phyloP scores from a whole-genome alignment of 2,113 vertebrate species.

The Sminthopsis crassicaudata region DNA sequence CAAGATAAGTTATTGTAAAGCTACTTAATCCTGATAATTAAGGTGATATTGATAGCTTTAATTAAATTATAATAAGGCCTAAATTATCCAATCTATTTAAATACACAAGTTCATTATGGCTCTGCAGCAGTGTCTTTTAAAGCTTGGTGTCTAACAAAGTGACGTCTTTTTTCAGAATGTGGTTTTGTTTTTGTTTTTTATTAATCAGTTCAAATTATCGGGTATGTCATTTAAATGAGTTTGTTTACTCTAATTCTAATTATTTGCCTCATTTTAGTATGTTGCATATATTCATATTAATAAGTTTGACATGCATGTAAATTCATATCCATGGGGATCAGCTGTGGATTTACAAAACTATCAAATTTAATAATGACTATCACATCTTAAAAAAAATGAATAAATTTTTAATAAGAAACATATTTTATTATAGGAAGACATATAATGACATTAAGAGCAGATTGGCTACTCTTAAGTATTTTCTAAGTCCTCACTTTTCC shows the following conservation, averaged over 20 bases:
- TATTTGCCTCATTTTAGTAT: conserved; percentile 71
- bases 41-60: conserved; percentile 68
- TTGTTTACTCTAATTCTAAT: conserved; percentile 78
- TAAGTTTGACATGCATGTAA: conserved; percentile 43
- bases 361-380: conserved; percentile 70
- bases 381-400: conserved; percentile 65
- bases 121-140: conserved; percentile 46
- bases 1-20: conserved; percentile 56
- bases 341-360: conserved; percentile 70
- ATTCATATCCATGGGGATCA: conserved; percentile 61
- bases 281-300: conserved; percentile 68
- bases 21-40: conserved; percentile 42
- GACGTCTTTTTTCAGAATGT: conserved; percentile 35
- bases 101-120: conserved; percentile 16
- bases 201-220: conserved; percentile 54
- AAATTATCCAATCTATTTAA: conserved; percentile 52
- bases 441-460: conserved; percentile 64
- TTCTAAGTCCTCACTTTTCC: conserved; percentile 75
- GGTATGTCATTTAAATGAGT: conserved; percentile 38
- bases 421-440: conserved; percentile 83
- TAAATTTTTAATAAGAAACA: conserved; percentile 77
- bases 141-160: conserved; percentile 43
- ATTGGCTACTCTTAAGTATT: conserved; percentile 75
- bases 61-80: conserved; percentile 42
- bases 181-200: conserved; percentile 33